These are phyloP conservation scores for Pheosia tremula DNA, from an alignment of 2,888 invertebrate species.

Conservation along the genomic window DNA sequence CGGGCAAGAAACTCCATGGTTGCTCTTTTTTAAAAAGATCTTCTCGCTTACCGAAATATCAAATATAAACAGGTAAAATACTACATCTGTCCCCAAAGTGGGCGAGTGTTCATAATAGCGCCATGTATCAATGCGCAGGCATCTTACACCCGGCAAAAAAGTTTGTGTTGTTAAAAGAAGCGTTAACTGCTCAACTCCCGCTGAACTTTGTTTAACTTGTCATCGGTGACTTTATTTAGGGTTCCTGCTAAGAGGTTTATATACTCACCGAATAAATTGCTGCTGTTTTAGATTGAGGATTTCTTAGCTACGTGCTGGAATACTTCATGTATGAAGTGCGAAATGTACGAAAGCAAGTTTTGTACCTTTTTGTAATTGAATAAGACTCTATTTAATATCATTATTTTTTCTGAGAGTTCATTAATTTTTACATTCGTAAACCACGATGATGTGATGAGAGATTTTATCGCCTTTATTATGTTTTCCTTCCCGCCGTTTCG, in stretches of 20 bases:
- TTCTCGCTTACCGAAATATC: too few relatives aligned
- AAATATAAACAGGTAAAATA: neutral
- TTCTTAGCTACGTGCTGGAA: neutral
- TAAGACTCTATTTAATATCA: too few relatives aligned
- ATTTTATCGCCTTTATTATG: too few relatives aligned
- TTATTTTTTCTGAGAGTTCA: too few relatives aligned
- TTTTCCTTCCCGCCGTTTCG: too few relatives aligned
- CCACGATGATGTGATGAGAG: too few relatives aligned
- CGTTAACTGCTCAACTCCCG: conserved; percentile 54
- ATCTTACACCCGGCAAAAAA: conserved; percentile 57
- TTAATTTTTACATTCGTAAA: too few relatives aligned
- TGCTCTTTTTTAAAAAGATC: too few relatives aligned
- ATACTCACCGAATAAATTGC: conserved; percentile 15
- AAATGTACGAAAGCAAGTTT: too few relatives aligned
- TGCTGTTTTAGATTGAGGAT: neutral
- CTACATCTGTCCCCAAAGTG: conserved; percentile 23
- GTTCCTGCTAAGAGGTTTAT: conserved; percentile 30
- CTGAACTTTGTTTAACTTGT: conserved; percentile 60
- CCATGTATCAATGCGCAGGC: conserved; percentile 67
- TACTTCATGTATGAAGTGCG: too few relatives aligned
- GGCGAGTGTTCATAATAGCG: conserved; percentile 60
- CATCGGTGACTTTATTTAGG: conserved; percentile 62
- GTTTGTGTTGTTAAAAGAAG: conserved; percentile 48
- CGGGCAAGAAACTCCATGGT: too few relatives aligned
- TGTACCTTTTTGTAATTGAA: too few relatives aligned